Evolutionary conservation across 2,113 vertebrate genomes (phyloP).

Genomic region (Eurystomus gularis): DNA sequence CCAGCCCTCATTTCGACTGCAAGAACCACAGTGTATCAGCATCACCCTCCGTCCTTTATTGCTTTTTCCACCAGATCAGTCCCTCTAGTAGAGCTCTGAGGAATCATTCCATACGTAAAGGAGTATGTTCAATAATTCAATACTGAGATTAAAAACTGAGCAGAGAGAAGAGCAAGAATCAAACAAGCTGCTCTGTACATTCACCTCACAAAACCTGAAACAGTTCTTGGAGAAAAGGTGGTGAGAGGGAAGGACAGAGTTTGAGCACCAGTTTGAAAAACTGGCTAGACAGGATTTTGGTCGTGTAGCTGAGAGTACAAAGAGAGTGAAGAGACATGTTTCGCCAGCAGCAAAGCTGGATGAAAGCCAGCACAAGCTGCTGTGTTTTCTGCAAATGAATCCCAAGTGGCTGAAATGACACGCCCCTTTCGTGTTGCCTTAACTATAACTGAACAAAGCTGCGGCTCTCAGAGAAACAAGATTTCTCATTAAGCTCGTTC

Average conservation of each 20-base stretch:
- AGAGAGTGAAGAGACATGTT: conserved; percentile 19
- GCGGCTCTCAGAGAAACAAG: background rate
- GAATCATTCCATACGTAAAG: background rate
- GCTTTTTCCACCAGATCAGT: background rate
- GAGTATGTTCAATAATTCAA: background rate
- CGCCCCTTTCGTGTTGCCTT: background rate
- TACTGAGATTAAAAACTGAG: background rate
- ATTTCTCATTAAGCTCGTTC: background rate
- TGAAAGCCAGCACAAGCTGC: conserved; percentile 21
- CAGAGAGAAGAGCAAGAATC: background rate
- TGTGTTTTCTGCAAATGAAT: conserved; percentile 6
- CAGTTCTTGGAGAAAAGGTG: background rate
- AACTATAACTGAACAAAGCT: background rate
- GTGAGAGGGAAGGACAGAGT: background rate
- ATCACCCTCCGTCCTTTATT: background rate
- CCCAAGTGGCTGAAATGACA: conserved; percentile 21
- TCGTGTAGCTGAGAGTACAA: conserved; percentile 39
- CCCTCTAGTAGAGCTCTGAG: background rate
- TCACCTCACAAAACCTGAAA: background rate
- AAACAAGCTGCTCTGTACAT: background rate
- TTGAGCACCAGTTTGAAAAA: conserved; percentile 45
- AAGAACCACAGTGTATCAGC: background rate
- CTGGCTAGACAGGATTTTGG: conserved; percentile 60
- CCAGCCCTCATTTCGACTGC: background rate
- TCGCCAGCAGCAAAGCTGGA: conserved; percentile 46